Conservation (phyloP, 2,113 vertebrate genomes). For the Ceuthmochares aereus region DNA sequence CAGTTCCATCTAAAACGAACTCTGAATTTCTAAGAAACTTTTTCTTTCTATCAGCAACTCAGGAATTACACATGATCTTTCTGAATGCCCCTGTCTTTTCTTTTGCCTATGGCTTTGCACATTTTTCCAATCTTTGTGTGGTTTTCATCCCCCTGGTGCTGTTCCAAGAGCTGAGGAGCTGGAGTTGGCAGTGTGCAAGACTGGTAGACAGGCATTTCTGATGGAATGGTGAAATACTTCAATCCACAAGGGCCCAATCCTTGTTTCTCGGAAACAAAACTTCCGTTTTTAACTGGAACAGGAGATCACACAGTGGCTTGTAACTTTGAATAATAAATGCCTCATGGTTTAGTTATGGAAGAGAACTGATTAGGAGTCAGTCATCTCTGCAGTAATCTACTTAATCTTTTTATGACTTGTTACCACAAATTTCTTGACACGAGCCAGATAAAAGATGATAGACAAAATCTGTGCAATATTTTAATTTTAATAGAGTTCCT, state of each 20-base stretch:
- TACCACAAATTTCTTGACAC: neutral
- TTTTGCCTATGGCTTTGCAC: conserved; percentile 36
- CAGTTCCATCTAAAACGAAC: neutral
- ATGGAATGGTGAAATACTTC: neutral
- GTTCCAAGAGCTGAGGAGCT: neutral
- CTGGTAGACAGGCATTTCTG: conserved; percentile 24
- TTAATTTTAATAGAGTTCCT: neutral
- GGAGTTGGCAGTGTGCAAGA: neutral
- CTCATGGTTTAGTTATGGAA: neutral
- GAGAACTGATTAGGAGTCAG: neutral
- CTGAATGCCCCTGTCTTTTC: neutral
- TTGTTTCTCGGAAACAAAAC: neutral
- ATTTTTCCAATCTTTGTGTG: conserved; percentile 36
- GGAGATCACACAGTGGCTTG: neutral
- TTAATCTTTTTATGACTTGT: neutral
- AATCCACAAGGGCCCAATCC: neutral
- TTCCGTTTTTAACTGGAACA: neutral
- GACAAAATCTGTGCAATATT: neutral
- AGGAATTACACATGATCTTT: neutral
- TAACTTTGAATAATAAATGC: neutral
- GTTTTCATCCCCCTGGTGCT: conserved; percentile 40
- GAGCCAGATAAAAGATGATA: neutral
- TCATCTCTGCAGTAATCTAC: neutral
- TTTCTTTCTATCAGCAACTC: neutral
- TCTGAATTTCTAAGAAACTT: neutral